These are phyloP conservation scores for Pasiphila rectangulata DNA, from an alignment of 2,888 invertebrate genomes.

Conservation along the genomic window DNA sequence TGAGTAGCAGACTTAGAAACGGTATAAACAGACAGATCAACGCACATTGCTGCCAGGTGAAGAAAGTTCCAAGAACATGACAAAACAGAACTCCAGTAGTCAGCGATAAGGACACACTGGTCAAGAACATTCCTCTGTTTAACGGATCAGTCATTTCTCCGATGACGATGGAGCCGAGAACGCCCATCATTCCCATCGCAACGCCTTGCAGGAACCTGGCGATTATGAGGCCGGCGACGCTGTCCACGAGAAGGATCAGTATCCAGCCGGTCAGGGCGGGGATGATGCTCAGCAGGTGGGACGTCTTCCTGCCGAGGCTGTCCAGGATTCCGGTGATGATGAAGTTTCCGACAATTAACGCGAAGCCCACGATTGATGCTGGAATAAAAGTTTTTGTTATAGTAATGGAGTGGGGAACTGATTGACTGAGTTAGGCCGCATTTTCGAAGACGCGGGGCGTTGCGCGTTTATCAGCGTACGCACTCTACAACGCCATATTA, in stretches of 20 bases:
- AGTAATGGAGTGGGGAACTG: too few species aligned
- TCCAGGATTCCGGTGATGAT: conserved; percentile 80
- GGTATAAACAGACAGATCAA: conserved; percentile 75
- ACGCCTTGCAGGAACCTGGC: conserved; percentile 79
- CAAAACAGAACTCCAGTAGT: conserved; percentile 82
- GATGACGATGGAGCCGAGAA: conserved; percentile 78
- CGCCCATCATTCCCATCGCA: conserved; percentile 79
- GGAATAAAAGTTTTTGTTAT: too few species aligned
- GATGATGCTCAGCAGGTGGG: conserved; percentile 75
- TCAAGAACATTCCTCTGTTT: conserved; percentile 82
- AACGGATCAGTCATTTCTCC: conserved; percentile 82
- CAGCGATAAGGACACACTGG: conserved; percentile 81
- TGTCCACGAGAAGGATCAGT: conserved; percentile 70
- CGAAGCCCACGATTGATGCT: conserved; percentile 83
- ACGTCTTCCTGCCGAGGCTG: conserved; percentile 77
- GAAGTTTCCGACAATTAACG: conserved; percentile 81
- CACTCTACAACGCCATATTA: too few species aligned
- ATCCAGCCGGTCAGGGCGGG: conserved; percentile 82
- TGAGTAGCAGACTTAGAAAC: conserved; percentile 72
- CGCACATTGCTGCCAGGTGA: conserved; percentile 81
- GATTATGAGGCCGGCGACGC: conserved; percentile 63
- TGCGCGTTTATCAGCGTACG: too few species aligned
- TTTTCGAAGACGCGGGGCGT: too few species aligned
- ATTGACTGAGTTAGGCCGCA: too few species aligned
- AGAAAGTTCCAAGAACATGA: conserved; percentile 82